phyloP scores from a whole-genome alignment of 1,140 invertebrate species.

The Diorhabda elongata region DNA sequence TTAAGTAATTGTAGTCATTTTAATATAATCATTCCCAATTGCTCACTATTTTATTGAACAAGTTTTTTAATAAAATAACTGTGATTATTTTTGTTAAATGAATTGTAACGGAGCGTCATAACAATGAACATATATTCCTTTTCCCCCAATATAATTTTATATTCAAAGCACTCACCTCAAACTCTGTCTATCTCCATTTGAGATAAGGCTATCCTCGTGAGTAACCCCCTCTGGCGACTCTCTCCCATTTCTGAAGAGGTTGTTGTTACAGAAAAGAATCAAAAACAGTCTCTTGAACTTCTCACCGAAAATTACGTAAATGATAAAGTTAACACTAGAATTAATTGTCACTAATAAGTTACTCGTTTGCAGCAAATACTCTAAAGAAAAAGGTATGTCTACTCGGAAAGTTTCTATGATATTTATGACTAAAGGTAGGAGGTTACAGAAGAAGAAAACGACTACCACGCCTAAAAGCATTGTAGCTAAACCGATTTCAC shows the following conservation, averaged over 20 bases:
- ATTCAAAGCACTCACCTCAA: conserved; percentile 28
- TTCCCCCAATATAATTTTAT: too few species aligned
- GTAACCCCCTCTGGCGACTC: conserved; percentile 67
- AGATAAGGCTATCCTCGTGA: conserved; percentile 75
- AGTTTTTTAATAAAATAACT: too few species aligned
- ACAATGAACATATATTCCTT: too few species aligned
- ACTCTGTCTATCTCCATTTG: conserved; percentile 60
- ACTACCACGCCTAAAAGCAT: conserved; percentile 93
- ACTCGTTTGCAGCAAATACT: conserved; percentile 78
- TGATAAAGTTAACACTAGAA: conserved; percentile 94
- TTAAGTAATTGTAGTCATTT: too few species aligned
- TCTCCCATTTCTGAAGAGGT: conserved; percentile 53
- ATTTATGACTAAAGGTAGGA: conserved; percentile 85
- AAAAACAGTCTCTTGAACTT: conserved; percentile 91
- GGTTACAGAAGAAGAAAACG: conserved; percentile 92
- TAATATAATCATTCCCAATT: too few species aligned
- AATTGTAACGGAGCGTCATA: too few species aligned
- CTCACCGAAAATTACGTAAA: conserved; percentile 95
- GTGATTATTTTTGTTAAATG: too few species aligned
- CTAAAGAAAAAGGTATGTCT: conserved; percentile 52
- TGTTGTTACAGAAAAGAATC: conserved; percentile 74
- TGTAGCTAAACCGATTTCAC: conserved; percentile 85
- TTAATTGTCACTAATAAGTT: conserved; percentile 95
- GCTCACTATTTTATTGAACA: too few species aligned
- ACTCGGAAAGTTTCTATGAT: conserved; percentile 72